Base-by-base conservation (phyloP, 2,113 vertebrate species). In the Pandion haliaetus region DNA sequence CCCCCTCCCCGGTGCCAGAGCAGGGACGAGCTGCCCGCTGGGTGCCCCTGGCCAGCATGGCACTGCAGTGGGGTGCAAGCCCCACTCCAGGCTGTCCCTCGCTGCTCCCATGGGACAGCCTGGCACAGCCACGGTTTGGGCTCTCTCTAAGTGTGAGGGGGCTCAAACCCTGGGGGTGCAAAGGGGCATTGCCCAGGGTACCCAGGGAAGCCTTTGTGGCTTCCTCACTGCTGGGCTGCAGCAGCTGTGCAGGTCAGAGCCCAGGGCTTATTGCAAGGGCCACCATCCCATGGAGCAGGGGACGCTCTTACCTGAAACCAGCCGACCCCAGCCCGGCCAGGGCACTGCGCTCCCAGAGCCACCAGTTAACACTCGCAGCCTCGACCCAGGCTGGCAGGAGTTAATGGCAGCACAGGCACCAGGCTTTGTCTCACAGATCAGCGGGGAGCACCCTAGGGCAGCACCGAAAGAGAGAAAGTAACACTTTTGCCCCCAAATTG, bases 211-310 rank as follows among this genome's bases (percentile, higher is more conserved):
- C 12, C 5, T 29, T 14, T 5, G 29, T 4, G 42, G 38, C 12
- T 40, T 15, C 55, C n/a, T 29, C 24, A 5, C 14, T 2, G 2
- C 44, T 0, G 0, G 47, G 21, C 23, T 0, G 3, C 40, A 5
- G 54, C 1, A 3, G 49, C 10, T 47, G 29, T 9, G 4, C 2
- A 45, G 55, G 24, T 29, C 36, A 5, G 23, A 25, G 23, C 14
- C 3, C 3, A 13, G 49, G 36, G 50, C 9, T n/a, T 6, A 17
- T 10, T 0, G 1, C 31, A 9, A 18, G 42, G 42, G 49, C 3
- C 7, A 13, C 12, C 2, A 24, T 5, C 17, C 25, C 54, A 44
- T 36, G 1, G 11, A 58, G 49, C 34, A 32, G 29, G 55, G 57
- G 57, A 26, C 29, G 73, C 57, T 55, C 28, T 29, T 17, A 65